phyloP scores from a whole-genome alignment of 92 coral and sea anemone genomes.

The Siderastrea siderea region DNA sequence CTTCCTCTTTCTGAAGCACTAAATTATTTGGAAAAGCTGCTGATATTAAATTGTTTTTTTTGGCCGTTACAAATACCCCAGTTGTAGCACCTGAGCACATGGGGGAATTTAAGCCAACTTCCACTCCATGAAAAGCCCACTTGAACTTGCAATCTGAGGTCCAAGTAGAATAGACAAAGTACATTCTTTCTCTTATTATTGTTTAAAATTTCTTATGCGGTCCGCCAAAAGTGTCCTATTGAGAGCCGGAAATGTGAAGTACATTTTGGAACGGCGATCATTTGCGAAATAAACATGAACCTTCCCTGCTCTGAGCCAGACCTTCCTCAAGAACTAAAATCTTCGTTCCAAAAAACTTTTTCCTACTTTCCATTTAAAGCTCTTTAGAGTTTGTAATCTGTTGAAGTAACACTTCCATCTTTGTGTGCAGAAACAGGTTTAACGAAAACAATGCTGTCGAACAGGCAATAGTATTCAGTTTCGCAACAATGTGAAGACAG shows the following conservation, averaged over 20 bases:
- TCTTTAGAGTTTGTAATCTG: neutral
- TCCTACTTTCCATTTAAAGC: neutral
- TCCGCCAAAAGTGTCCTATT: constrained; percentile 4
- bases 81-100: neutral
- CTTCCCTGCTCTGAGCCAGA: too few relatives aligned
- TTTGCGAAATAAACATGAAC: constrained; percentile 23
- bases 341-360: constrained; percentile 24
- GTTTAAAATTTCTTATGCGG: too few relatives aligned
- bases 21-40: constrained; percentile 30
- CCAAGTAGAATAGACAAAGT: too few relatives aligned
- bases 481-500: too few relatives aligned
- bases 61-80: constrained; percentile 21
- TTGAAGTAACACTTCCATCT: too few relatives aligned
- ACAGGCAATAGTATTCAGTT: too few relatives aligned
- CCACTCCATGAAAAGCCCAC: too few relatives aligned
- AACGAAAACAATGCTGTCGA: too few relatives aligned
- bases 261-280: constrained; percentile 38
- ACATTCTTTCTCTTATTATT: too few relatives aligned
- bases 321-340: constrained; percentile 36
- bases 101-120: constrained; percentile 8
- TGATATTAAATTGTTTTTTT: constrained; percentile 13
- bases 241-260: constrained; percentile 51
- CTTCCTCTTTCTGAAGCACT: constrained; percentile 8
- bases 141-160: too few relatives aligned
- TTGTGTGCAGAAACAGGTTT: too few relatives aligned